Base-by-base conservation (phyloP, 2,888 invertebrate genomes). In the Harpalus rufipes region DNA sequence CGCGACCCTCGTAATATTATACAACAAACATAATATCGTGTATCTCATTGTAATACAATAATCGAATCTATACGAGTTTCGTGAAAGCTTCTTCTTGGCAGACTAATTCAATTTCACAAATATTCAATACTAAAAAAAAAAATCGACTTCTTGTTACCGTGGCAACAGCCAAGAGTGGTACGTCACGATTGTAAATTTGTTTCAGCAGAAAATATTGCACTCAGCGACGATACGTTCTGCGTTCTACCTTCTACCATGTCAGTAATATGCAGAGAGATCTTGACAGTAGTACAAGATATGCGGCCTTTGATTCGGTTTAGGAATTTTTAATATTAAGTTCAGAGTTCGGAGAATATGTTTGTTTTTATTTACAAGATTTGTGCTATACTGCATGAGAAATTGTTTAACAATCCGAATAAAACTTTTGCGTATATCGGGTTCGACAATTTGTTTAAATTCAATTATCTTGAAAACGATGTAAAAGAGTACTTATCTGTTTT, bases 91-190 rank as follows among this genome's bases (percentile, higher is more conserved):
- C 44, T 74, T 8, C 72, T 18, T 25, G 18, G 18, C 72, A 74
- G 44, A 74, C 41, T 41, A 74, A 74, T 74, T 44, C 72, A 74
- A 74, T 74, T 74, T 74, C 72, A 74, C 72, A 74, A 74, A 74
- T 74, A 74, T 74, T 44, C 72, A 74, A 74, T 74, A 74, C 16
- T 44, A 74, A 74, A 74, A 68, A 39, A 41, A 41, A 68, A 68
- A 68, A 68, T 68, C 68, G 68, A 68, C 39, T 41, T 41, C 41
- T 74, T 74, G 39, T 74, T 74, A 21, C 44, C 44, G 41, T 44
- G 16, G 72, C 72, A 18, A 16, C 72, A 14, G 18, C 10, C 16
- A 44, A 44, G n/a, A 74, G 41, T 74, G n/a, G 41, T 44, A 74
- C 44, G 39, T 63, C 63, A 12, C 63, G 25, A 61, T 21, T 63